Percentiles rank a stretch among this genome's conserved stretches.
Evolutionary conservation across 2,888 invertebrate species (phyloP).

Genomic region (Amiota mariae): DNA sequence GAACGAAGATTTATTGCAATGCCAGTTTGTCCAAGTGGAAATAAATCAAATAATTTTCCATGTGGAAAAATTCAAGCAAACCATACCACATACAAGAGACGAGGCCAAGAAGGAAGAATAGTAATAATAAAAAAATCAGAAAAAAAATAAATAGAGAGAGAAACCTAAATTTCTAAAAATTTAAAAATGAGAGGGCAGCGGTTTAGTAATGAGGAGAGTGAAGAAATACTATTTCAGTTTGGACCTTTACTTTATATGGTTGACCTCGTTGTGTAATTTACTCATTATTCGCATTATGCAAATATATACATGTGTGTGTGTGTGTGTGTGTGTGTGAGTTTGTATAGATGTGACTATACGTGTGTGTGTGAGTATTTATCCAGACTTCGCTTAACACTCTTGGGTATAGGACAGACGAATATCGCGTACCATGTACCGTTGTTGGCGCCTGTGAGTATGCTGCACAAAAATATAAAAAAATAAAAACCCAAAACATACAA

Average conservation of each 20-base stretch:
- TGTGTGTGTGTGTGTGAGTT: slow-evolving; percentile 33
- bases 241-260: slow-evolving; percentile 39
- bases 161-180: slow-evolving; percentile 33
- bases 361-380: not conserved
- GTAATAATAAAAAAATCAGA: slow-evolving; percentile 40
- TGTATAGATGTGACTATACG: too few species aligned
- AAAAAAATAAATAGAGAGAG: slow-evolving; percentile 17
- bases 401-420: too few species aligned
- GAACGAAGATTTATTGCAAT: slow-evolving; percentile 71
- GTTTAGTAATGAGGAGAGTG: slow-evolving; percentile 12
- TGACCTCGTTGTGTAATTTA: slow-evolving; percentile 64
- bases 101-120: slow-evolving; percentile 55
- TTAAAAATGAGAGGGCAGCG: slow-evolving; percentile 47
- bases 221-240: slow-evolving; percentile 37
- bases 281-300: slow-evolving; percentile 64
- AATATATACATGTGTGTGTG: slow-evolving; percentile 39
- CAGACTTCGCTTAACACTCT: too few species aligned
- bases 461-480: slow-evolving; percentile 21
- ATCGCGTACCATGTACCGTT: too few species aligned
- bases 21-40: slow-evolving; percentile 69
- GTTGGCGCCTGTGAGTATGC: slow-evolving; percentile 44
- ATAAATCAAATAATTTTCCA: slow-evolving; percentile 72
- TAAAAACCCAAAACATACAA: slow-evolving; percentile 31
- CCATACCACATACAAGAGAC: slow-evolving; percentile 26
- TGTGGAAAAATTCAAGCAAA: slow-evolving; percentile 64